These are phyloP conservation scores for Unio delphinus DNA, from an alignment of 2,888 invertebrate species.

Conservation along the genomic window DNA sequence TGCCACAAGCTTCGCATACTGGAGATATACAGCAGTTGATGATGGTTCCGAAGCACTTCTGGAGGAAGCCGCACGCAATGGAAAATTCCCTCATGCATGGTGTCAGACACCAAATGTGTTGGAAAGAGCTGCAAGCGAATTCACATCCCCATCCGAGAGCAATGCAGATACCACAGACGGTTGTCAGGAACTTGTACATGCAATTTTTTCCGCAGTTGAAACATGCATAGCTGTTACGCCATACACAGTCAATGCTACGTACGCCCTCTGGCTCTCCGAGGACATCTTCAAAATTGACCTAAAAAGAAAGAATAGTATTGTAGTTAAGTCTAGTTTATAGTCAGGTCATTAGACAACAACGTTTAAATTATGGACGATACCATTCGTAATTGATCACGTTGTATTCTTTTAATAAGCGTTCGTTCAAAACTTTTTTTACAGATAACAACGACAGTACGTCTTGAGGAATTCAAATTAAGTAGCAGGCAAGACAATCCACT, in stretches of 20 bases:
- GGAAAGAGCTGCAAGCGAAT: conserved; percentile 74
- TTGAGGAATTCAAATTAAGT: too few species aligned
- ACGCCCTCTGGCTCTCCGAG: conserved; percentile 59
- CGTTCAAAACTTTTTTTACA: too few species aligned
- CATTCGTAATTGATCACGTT: too few species aligned
- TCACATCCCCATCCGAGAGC: conserved; percentile 75
- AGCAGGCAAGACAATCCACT: too few species aligned
- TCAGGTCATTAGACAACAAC: too few species aligned
- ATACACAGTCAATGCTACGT: conserved; percentile 78
- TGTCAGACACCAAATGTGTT: conserved; percentile 83
- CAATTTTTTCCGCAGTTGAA: conserved; percentile 79
- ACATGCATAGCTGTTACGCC: conserved; percentile 77
- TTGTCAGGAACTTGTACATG: conserved; percentile 80
- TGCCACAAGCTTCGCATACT: conserved; percentile 76
- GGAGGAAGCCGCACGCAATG: conserved; percentile 73
- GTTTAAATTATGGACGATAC: too few species aligned
- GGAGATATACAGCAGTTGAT: conserved; percentile 76
- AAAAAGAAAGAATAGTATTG: background rate
- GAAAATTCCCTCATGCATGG: conserved; percentile 79
- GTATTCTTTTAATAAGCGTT: too few species aligned
- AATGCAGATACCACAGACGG: conserved; percentile 79
- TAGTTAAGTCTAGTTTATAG: too few species aligned
- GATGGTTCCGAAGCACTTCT: conserved; percentile 70
- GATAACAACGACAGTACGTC: too few species aligned
- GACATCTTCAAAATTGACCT: conserved; percentile 57